Evolutionary conservation across 2,113 vertebrate species (phyloP).

Genomic region (Hippolais icterina): DNA sequence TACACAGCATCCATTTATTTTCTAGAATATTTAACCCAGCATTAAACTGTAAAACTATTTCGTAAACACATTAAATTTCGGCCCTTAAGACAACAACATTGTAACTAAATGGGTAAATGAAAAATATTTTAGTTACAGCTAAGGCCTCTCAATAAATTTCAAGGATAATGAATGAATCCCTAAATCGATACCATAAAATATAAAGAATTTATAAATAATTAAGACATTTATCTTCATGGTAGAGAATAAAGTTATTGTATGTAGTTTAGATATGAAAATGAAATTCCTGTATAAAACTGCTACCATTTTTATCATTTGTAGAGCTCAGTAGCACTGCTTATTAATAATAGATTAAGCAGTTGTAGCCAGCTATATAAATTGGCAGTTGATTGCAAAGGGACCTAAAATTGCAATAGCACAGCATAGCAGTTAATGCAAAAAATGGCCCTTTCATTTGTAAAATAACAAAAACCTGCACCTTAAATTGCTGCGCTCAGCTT

Average conservation of each 20-base stretch:
- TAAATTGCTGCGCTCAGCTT: conserved; percentile 54
- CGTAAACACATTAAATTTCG: conserved; percentile 48
- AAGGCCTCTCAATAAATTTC: conserved; percentile 51
- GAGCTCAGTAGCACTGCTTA: conserved; percentile 64
- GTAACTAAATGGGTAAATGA: conserved; percentile 68
- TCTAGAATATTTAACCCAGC: neutral
- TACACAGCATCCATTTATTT: conserved; percentile 28
- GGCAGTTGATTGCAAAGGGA: conserved; percentile 67
- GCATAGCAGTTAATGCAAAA: conserved; percentile 66
- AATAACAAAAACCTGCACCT: conserved; percentile 66
- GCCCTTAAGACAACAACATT: conserved; percentile 10
- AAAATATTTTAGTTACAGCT: conserved; percentile 70
- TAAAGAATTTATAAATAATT: conserved; percentile 73
- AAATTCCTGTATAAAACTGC: conserved; percentile 66
- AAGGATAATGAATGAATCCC: conserved; percentile 65
- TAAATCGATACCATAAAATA: conserved; percentile 62
- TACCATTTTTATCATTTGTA: conserved; percentile 70
- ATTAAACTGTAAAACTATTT: conserved; percentile 3
- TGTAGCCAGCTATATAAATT: conserved; percentile 71
- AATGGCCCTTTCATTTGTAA: conserved; percentile 55
- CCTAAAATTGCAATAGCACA: conserved; percentile 60
- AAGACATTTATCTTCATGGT: conserved; percentile 70
- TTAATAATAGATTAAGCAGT: conserved; percentile 76
- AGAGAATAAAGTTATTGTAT: conserved; percentile 66
- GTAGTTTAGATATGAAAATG: conserved; percentile 68